Conservation (phyloP, 2,888 invertebrate species). For the Cenopis cana region DNA sequence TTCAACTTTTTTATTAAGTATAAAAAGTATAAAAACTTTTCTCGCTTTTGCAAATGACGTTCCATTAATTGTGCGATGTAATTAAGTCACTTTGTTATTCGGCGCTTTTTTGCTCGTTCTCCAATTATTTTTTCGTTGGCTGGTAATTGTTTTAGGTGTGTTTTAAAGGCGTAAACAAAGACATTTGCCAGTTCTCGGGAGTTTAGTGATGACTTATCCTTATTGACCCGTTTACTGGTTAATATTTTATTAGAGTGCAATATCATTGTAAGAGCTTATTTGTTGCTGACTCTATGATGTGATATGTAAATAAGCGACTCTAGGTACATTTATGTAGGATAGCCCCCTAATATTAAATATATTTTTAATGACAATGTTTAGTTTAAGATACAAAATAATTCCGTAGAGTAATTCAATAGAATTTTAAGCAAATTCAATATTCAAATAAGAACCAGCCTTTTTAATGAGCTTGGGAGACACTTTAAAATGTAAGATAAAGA, state of each 20-base stretch:
- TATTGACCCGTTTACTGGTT: not conserved
- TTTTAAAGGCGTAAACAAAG: conserved; percentile 29
- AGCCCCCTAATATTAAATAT: no score
- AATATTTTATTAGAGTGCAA: no score
- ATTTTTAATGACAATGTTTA: no score
- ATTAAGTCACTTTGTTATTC: conserved; percentile 62
- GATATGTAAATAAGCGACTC: no score
- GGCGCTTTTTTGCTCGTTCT: conserved; percentile 44
- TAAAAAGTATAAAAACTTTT: conserved; percentile 60
- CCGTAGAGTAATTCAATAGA: no score
- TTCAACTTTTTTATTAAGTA: conserved; percentile 73
- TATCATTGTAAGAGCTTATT: no score
- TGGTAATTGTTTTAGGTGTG: conserved; percentile 14
- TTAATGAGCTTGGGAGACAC: not conserved
- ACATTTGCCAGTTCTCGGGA: not conserved
- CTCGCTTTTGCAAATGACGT: conserved; percentile 74
- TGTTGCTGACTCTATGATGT: no score
- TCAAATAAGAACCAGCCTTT: not conserved
- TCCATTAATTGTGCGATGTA: conserved; percentile 75
- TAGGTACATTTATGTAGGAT: no score
- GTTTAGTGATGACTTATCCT: not conserved
- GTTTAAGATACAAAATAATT: no score
- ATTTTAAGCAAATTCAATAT: no score
- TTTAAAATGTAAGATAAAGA: not conserved
- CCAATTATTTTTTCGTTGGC: conserved; percentile 38